Evolutionary conservation across 2,888 invertebrate genomes (phyloP).

Genomic region (Strigamia crassipes): DNA sequence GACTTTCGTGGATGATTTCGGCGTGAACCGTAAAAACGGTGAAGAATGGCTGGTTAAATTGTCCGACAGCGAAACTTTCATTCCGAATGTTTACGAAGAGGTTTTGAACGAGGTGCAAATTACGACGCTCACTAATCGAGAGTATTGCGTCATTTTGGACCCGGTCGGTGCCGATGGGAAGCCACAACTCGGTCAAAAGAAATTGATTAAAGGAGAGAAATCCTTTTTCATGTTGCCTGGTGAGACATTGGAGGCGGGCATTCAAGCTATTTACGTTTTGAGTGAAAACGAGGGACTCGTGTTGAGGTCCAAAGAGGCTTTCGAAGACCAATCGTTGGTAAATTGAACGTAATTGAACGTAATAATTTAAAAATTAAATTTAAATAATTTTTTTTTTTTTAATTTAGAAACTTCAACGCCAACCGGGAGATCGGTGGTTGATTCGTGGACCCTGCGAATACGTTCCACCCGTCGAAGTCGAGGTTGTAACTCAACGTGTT

Average conservation of each 20-base stretch:
- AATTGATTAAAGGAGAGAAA: slow-evolving; percentile 62
- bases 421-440: slow-evolving; percentile 63
- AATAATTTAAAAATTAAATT: too few species aligned
- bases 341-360: neutral
- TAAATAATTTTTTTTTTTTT: neutral
- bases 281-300: slow-evolving; percentile 63
- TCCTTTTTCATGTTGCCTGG: slow-evolving; percentile 63
- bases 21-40: slow-evolving; percentile 60
- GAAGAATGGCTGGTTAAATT: slow-evolving; percentile 63
- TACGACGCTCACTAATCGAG: slow-evolving; percentile 61
- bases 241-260: slow-evolving; percentile 61
- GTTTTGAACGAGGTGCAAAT: slow-evolving; percentile 60
- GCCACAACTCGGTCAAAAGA: slow-evolving; percentile 61
- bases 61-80: slow-evolving; percentile 62
- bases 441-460: slow-evolving; percentile 63
- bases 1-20: slow-evolving; percentile 61
- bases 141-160: slow-evolving; percentile 62
- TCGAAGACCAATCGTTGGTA: slow-evolving; percentile 54
- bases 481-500: slow-evolving; percentile 59
- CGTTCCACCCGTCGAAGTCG: slow-evolving; percentile 62
- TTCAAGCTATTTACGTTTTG: slow-evolving; percentile 61
- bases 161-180: slow-evolving; percentile 57
- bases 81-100: slow-evolving; percentile 63
- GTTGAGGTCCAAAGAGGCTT: slow-evolving; percentile 60
- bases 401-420: slow-evolving; percentile 55